phyloP scores from a whole-genome alignment of 2,113 vertebrate genomes.

The Herpailurus yagouaroundi region DNA sequence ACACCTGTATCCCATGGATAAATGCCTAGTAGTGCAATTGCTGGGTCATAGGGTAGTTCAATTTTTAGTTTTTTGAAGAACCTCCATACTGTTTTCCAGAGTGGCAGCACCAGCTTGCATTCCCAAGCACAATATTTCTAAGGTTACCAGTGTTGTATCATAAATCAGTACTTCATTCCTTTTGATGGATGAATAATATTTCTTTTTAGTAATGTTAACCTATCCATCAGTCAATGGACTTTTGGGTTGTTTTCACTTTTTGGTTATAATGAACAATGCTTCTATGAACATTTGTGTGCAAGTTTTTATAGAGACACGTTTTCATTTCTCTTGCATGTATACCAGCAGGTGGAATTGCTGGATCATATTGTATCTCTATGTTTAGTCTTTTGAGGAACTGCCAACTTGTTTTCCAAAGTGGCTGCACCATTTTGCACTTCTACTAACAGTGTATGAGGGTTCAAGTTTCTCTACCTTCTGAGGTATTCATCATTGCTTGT shows the following conservation, averaged over 20 bases:
- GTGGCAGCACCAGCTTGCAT: no score
- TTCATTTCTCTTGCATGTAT: neutral
- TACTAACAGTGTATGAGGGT: neutral
- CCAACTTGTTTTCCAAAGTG: neutral
- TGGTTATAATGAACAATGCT: neutral
- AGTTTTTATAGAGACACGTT: neutral
- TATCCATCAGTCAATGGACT: neutral
- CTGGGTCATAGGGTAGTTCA: no score
- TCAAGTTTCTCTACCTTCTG: neutral
- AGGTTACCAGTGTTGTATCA: neutral
- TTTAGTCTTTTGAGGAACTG: neutral
- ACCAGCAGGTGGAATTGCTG: neutral
- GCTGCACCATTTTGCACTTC: neutral
- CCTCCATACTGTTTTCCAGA: no score
- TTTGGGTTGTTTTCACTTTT: constrained; percentile 16
- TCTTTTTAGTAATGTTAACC: neutral
- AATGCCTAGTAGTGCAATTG: no score
- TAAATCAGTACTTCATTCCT: neutral
- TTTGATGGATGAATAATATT: constrained; percentile 32
- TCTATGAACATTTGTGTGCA: neutral
- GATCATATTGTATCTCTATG: neutral
- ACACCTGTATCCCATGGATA: no score
- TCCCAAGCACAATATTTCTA: neutral
- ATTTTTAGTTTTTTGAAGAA: no score
- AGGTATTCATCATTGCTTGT: neutral